Percentiles rank a stretch among this genome's conserved stretches.
Conservation (phyloP, 2,797 vertebrate species). For the Epinephelus coioides region DNA sequence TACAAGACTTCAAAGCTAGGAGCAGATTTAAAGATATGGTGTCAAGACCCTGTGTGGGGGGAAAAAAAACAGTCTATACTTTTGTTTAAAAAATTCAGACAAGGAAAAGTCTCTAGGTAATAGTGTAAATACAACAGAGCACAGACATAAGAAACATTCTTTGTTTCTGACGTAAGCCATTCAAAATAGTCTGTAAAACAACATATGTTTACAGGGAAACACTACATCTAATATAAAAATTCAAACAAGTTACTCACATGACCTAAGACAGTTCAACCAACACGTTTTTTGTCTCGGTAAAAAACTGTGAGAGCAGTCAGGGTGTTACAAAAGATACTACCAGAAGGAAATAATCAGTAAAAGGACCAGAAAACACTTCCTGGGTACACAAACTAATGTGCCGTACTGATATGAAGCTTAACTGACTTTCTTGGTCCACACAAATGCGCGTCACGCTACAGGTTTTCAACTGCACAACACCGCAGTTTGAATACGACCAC, state of each 20-base stretch:
- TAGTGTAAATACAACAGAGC: slow-evolving; percentile 29
- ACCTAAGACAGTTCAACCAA: slow-evolving; percentile 46
- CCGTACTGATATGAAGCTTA: slow-evolving; percentile 10
- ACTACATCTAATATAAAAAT: slow-evolving; percentile 27
- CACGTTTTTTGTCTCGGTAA: slow-evolving; percentile 1
- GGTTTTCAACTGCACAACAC: neutral
- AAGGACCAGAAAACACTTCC: slow-evolving; percentile 14
- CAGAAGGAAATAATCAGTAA: slow-evolving; percentile 19
- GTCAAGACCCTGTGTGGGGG: slow-evolving; percentile 55
- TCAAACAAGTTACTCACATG: slow-evolving; percentile 41
- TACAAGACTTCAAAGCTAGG: slow-evolving; percentile 66
- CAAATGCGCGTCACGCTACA: slow-evolving; percentile 44
- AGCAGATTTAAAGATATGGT: slow-evolving; percentile 56
- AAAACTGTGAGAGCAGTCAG: slow-evolving; percentile 3
- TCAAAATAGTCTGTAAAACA: slow-evolving; percentile 46
- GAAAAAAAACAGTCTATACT: slow-evolving; percentile 34
- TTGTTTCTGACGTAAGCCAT: slow-evolving; percentile 34
- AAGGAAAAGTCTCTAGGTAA: slow-evolving; percentile 25
- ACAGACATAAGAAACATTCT: slow-evolving; percentile 33
- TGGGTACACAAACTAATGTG: slow-evolving; percentile 11
- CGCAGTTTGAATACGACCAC: slow-evolving; percentile 37
- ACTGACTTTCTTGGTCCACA: slow-evolving; percentile 32
- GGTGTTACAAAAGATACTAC: slow-evolving; percentile 3
- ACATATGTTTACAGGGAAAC: slow-evolving; percentile 45
- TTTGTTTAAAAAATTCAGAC: slow-evolving; percentile 28